Percentiles rank a stretch among this genome's conserved stretches.
These are phyloP conservation scores for Chironomus tepperi DNA, from an alignment of 1,140 invertebrate species.

Conservation along the genomic window DNA sequence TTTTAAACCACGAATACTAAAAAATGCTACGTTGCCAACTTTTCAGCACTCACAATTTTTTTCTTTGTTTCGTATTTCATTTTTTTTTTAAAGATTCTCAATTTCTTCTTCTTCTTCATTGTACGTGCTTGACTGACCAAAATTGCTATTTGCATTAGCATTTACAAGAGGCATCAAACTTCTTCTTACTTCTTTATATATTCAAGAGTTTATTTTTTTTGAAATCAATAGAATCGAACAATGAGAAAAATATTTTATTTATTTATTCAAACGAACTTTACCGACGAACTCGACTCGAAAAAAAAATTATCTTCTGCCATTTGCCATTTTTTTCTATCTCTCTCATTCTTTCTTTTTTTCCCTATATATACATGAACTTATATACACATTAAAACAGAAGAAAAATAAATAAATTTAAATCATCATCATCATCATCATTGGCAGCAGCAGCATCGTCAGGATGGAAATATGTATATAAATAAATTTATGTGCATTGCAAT, in stretches of 20 bases:
- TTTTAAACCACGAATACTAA: not conserved
- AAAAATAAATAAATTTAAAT: not conserved
- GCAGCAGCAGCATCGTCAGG: not conserved
- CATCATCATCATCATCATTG: not conserved
- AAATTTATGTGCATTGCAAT: slow-evolving; percentile 13
- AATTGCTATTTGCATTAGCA: slow-evolving; percentile 13
- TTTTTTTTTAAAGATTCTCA: not conserved
- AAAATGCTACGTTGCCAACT: not conserved
- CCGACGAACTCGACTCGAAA: not conserved
- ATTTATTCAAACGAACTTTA: not conserved
- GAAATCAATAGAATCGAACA: not conserved
- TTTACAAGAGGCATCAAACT: not conserved
- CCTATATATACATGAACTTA: not conserved
- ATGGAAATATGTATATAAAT: not conserved
- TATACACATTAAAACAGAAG: not conserved
- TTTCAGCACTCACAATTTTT: not conserved
- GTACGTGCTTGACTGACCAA: slow-evolving; percentile 11
- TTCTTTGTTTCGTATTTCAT: not conserved
- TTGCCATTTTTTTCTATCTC: not conserved
- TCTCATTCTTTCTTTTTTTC: not conserved
- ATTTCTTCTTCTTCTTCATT: not conserved
- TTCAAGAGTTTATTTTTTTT: not conserved
- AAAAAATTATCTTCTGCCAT: not conserved
- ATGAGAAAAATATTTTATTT: not conserved
- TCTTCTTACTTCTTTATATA: not conserved